Conservation (phyloP, 2,888 invertebrate species). For the Chironomus tentans region DNA sequence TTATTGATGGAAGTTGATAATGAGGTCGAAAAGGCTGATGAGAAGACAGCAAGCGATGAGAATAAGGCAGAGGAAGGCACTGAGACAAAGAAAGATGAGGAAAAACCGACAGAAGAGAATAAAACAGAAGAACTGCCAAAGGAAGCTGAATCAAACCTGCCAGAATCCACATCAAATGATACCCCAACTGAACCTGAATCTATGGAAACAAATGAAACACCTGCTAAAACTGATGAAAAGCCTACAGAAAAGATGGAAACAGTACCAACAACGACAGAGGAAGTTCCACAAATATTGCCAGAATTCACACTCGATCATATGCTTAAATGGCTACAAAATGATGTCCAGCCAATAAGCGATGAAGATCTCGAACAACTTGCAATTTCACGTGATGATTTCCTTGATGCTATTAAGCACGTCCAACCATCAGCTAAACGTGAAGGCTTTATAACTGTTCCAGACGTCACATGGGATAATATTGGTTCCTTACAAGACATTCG, state of each 20-base stretch:
- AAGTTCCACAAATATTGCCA: background rate
- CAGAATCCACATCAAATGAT: background rate
- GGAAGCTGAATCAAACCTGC: background rate
- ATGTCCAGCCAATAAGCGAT: constrained; percentile 50
- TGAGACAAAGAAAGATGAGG: constrained; percentile 25
- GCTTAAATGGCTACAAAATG: constrained; percentile 56
- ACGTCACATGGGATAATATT: constrained; percentile 94
- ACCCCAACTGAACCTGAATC: constrained; percentile 16
- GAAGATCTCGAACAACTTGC: constrained; percentile 55
- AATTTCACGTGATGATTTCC: constrained; percentile 67
- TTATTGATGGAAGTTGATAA: constrained; percentile 27
- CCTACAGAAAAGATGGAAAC: background rate
- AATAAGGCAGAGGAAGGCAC: constrained; percentile 26
- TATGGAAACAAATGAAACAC: constrained; percentile 1
- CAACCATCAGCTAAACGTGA: constrained; percentile 93
- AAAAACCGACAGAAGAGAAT: constrained; percentile 24
- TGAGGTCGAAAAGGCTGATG: constrained; percentile 29
- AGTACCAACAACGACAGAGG: background rate
- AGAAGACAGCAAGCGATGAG: constrained; percentile 28
- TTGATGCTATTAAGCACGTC: constrained; percentile 66
- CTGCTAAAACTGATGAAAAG: background rate
- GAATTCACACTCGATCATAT: constrained; percentile 46
- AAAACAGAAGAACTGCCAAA: background rate
- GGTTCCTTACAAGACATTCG: constrained; percentile 84
- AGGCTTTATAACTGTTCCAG: constrained; percentile 95